phyloP scores from a whole-genome alignment of 2,113 vertebrate genomes.

The Calyptommatus sinebrachiatus region DNA sequence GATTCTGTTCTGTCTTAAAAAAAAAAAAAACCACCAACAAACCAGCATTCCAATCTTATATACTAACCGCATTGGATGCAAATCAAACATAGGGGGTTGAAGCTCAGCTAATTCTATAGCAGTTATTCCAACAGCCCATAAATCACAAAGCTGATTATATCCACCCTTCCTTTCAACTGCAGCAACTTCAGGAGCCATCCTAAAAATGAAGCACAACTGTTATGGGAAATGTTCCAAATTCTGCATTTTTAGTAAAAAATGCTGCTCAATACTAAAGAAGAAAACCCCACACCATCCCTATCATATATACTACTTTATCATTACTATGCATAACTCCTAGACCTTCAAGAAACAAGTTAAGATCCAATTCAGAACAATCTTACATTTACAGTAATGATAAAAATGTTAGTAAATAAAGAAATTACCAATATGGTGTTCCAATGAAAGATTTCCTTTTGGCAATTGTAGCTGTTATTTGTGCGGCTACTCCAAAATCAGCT shows the following conservation, averaged over 20 bases:
- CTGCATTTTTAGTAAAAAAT: neutral
- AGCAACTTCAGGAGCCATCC: slow-evolving; percentile 99
- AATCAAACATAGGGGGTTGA: slow-evolving; percentile 97
- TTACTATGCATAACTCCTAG: neutral
- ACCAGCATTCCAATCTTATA: slow-evolving; percentile 12
- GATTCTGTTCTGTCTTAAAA: neutral
- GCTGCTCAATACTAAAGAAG: neutral
- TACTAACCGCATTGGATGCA: slow-evolving; percentile 95
- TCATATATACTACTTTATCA: neutral
- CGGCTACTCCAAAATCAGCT: slow-evolving; percentile 98
- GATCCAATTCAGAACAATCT: neutral
- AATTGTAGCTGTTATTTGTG: slow-evolving; percentile 97
- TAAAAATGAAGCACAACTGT: slow-evolving; percentile 48
- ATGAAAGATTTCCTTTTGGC: slow-evolving; percentile 99
- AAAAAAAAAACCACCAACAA: neutral
- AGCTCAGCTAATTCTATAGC: slow-evolving; percentile 96
- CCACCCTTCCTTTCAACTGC: slow-evolving; percentile 98
- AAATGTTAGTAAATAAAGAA: slow-evolving; percentile 62
- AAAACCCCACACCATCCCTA: neutral
- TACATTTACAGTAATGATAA: neutral
- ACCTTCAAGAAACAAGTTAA: neutral
- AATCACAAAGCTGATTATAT: slow-evolving; percentile 97
- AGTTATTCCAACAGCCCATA: slow-evolving; percentile 98
- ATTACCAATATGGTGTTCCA: slow-evolving; percentile 98
- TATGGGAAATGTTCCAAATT: slow-evolving; percentile 11